These are phyloP conservation scores for Pampus argenteus DNA, from an alignment of 2,797 vertebrate species.

Conservation along the genomic window DNA sequence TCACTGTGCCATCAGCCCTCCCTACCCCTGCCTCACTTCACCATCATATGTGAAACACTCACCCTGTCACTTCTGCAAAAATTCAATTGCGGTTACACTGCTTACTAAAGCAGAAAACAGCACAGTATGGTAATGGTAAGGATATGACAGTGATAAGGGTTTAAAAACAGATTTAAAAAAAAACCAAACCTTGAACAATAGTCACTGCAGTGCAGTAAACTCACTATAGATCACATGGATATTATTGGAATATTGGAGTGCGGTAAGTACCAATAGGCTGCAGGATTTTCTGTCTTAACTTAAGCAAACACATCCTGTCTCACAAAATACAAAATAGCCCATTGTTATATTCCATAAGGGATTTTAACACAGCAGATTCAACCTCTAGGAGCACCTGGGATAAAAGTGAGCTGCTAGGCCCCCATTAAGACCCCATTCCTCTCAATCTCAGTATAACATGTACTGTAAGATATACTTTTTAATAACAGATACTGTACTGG, in stretches of 20 bases:
- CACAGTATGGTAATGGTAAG: background rate
- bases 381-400: background rate
- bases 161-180: background rate
- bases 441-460: rapidly evolving
- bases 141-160: background rate
- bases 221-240: background rate
- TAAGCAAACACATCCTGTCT: background rate
- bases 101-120: background rate
- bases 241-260: background rate
- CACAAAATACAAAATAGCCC: background rate
- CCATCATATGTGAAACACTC: slow-evolving; percentile 40
- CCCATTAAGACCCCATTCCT: background rate
- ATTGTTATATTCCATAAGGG: background rate
- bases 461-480: too few relatives aligned
- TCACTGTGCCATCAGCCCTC: slow-evolving; percentile 57
- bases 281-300: background rate
- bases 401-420: too few relatives aligned
- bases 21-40: slow-evolving; percentile 47
- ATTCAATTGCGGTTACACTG: slow-evolving; percentile 5
- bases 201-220: background rate
- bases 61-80: slow-evolving; percentile 23
- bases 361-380: background rate
- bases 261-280: background rate
- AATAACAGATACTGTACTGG: too few relatives aligned
- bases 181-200: too few relatives aligned